Percentiles rank a stretch among this genome's conserved stretches.
Evolutionary conservation across 2,888 invertebrate species (phyloP).

Genomic region (Spisula solida): DNA sequence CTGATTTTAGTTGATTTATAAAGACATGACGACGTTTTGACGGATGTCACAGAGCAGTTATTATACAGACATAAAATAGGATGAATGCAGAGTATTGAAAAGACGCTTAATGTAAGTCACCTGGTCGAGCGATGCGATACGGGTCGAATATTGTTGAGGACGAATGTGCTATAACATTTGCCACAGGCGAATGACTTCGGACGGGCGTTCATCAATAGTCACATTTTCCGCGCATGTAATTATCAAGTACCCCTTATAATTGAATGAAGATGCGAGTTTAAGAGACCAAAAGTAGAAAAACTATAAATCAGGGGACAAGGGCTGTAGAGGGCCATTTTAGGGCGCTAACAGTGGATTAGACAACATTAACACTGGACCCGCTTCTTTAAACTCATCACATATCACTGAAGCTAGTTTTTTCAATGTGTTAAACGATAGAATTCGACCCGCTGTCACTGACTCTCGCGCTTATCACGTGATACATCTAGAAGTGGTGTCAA

Average conservation of each 20-base stretch:
- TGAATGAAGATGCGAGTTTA: constrained; percentile 49
- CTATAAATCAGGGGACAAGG: constrained; percentile 52
- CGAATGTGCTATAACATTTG: constrained; percentile 46
- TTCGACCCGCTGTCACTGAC: neutral
- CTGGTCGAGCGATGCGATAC: constrained; percentile 56
- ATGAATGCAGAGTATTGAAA: constrained; percentile 45
- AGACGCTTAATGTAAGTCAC: constrained; percentile 53
- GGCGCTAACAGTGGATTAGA: constrained; percentile 1
- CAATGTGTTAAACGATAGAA: neutral
- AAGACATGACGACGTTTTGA: constrained; percentile 60
- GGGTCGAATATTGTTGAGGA: constrained; percentile 56
- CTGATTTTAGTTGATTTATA: constrained; percentile 65
- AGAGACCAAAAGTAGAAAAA: constrained; percentile 53
- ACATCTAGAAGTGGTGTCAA: too few relatives aligned
- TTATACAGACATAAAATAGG: constrained; percentile 44
- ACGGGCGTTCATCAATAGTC: constrained; percentile 47
- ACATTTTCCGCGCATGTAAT: constrained; percentile 47
- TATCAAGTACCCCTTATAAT: constrained; percentile 58
- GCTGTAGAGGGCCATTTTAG: constrained; percentile 34
- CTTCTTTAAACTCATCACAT: neutral
- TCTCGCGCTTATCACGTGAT: too few relatives aligned
- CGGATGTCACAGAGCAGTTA: constrained; percentile 54
- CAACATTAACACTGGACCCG: neutral
- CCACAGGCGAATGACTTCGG: constrained; percentile 45
- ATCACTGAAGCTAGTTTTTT: neutral